Evolutionary conservation across 1,140 invertebrate genomes (phyloP), one percentile per base, ranked within the genome.

Genomic region (Caenorhabditis tropicalis): DNA sequence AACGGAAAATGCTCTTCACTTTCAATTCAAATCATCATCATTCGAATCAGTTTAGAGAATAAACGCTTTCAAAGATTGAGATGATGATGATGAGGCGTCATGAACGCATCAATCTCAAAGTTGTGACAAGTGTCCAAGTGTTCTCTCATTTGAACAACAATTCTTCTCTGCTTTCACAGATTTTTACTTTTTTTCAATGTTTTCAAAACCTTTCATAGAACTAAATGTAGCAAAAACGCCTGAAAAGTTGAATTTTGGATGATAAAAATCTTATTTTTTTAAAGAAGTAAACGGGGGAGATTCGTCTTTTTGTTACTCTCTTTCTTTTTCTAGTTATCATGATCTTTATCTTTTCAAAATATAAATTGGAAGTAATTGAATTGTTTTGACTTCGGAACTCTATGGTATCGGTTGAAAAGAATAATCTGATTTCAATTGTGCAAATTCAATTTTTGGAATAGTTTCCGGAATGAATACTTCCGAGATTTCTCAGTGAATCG

Each of bases 1-100:
- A n/a, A 60, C 31, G 58, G 31, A 36, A 65, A 74, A 10, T 74
- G 31, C 31, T 36, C 29, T 36, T 31, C n/a, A 24, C 65, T 43
- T 74, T 74, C 36, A 43, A 21, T 74, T 74, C 65, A 74, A 74
- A 43, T 74, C 65, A 43, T 74, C 31, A 33, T 65, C 65, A 74
- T 24, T 65, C 58, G 19, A 65, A 65, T 65, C 58, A 65, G 58
- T 74, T 15, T 12, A 24, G 48, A 51, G 29, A 33, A 65, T 65
- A 65, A 65, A 65, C 58, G 58, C 15, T 65, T 56, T 65, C 36
- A 65, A n/a, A 0, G 58, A 65, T 10, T 15, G 24, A 19, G 53
- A 29, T 58, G 53, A 58, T 58, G 48, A 60, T 65, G 58, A 65
- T 36, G 58, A 65, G 29, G 58, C 15, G 31, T 19, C 58, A 65